Evolutionary conservation across 2,888 invertebrate genomes (phyloP).

Genomic region (Steromphala cineraria): DNA sequence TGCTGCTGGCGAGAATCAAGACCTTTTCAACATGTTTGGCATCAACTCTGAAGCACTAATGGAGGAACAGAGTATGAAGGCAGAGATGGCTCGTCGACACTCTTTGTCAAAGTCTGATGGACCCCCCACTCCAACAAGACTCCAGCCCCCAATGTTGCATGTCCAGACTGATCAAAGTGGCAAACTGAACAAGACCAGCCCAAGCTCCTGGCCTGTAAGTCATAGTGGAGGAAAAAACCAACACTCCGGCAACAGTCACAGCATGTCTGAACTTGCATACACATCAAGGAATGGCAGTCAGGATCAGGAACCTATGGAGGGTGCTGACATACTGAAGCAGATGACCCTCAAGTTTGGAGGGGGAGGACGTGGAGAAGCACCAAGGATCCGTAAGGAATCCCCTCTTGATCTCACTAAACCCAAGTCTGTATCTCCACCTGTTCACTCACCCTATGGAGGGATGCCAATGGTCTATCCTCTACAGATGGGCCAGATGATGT

Average conservation of each 20-base stretch:
- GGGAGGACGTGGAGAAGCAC: background rate
- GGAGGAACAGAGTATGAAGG: slow-evolving; percentile 9
- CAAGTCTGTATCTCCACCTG: slow-evolving; percentile 47
- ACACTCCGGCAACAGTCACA: slow-evolving; percentile 21
- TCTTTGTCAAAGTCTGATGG: background rate
- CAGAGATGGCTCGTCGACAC: background rate
- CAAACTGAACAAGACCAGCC: slow-evolving; percentile 35
- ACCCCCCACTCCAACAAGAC: background rate
- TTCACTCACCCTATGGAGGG: background rate
- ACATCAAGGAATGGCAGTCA: slow-evolving; percentile 34
- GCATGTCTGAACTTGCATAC: slow-evolving; percentile 37
- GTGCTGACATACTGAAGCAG: slow-evolving; percentile 64
- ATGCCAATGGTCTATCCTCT: background rate
- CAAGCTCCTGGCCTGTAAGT: slow-evolving; percentile 41
- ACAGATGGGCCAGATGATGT: background rate
- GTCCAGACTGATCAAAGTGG: slow-evolving; percentile 26
- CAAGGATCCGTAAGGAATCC: slow-evolving; percentile 39
- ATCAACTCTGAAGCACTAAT: slow-evolving; percentile 54
- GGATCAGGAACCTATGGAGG: slow-evolving; percentile 40
- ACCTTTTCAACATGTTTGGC: slow-evolving; percentile 70
- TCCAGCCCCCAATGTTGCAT: slow-evolving; percentile 5
- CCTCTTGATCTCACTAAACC: slow-evolving; percentile 71
- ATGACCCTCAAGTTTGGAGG: slow-evolving; percentile 67
- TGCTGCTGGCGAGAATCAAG: slow-evolving; percentile 70
- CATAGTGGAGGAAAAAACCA: slow-evolving; percentile 11